phyloP scores from a whole-genome alignment of 2,797 vertebrate genomes.

The Hypotaenidia okinawae region DNA sequence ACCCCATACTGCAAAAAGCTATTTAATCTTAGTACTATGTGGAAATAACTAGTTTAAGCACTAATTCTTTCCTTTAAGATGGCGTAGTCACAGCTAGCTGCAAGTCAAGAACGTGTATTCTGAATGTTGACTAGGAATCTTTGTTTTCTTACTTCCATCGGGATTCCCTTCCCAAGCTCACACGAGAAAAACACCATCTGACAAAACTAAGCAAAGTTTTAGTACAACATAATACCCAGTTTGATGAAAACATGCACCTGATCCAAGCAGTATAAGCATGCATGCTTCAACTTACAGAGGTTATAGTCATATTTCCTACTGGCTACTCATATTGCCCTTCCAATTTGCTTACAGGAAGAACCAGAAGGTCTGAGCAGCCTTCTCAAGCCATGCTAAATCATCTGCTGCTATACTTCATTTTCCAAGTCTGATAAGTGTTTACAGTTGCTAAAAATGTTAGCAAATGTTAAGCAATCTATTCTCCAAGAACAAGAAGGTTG shows the following conservation, averaged over 20 bases:
- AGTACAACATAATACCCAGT: fast-evolving
- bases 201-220: neutral
- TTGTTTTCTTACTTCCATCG: neutral
- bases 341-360: neutral
- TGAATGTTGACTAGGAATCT: neutral
- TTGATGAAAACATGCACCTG: neutral
- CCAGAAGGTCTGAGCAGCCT: neutral
- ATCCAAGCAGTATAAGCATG: neutral
- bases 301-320: neutral
- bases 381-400: neutral
- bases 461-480: neutral
- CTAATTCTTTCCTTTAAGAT: constrained; percentile 22
- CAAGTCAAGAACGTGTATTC: neutral
- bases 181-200: neutral
- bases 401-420: neutral
- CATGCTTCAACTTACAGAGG: neutral
- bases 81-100: neutral
- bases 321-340: neutral
- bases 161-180: neutral
- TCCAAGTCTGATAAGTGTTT: neutral
- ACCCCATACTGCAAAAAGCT: constrained; percentile 32
- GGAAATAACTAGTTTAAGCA: constrained; percentile 8
- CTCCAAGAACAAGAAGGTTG: neutral
- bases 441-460: neutral
- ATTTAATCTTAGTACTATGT: neutral